Percentiles rank a stretch among this genome's conserved stretches.
phyloP scores from a whole-genome alignment of 2,888 invertebrate species.

The Tipula vernalis region DNA sequence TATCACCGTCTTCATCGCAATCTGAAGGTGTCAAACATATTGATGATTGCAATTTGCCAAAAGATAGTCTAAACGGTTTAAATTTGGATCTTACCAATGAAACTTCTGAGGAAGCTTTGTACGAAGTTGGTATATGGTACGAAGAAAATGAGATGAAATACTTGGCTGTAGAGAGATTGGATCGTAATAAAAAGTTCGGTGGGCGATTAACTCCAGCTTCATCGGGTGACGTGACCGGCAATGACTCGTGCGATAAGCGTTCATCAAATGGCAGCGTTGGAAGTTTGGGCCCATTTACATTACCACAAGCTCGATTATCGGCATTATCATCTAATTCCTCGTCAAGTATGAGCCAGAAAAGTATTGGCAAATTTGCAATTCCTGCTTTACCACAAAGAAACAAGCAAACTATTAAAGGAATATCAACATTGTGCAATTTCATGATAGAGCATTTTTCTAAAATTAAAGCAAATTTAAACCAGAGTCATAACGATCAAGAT shows the following conservation, averaged over 20 bases:
- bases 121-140: conserved; percentile 19
- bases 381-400: conserved; percentile 12
- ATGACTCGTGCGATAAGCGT: conserved; percentile 9
- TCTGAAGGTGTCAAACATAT: background rate
- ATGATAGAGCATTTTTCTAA: conserved; percentile 21
- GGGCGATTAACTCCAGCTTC: background rate
- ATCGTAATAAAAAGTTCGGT: background rate
- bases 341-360: conserved; percentile 16
- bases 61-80: background rate
- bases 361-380: conserved; percentile 12
- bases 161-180: conserved; percentile 19
- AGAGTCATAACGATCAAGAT: background rate
- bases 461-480: conserved; percentile 17
- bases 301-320: conserved; percentile 14
- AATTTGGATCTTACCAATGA: background rate
- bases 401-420: conserved; percentile 18
- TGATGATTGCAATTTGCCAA: background rate
- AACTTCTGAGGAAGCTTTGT: conserved; percentile 15
- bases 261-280: conserved; percentile 20
- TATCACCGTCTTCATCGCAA: conserved; percentile 11
- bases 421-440: conserved; percentile 19
- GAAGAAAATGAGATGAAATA: conserved; percentile 19
- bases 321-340: conserved; percentile 7
- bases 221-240: conserved; percentile 11
- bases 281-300: conserved; percentile 16